These are phyloP conservation scores for Apoda limacodes DNA, from an alignment of 2,888 invertebrate genomes.

Conservation along the genomic window DNA sequence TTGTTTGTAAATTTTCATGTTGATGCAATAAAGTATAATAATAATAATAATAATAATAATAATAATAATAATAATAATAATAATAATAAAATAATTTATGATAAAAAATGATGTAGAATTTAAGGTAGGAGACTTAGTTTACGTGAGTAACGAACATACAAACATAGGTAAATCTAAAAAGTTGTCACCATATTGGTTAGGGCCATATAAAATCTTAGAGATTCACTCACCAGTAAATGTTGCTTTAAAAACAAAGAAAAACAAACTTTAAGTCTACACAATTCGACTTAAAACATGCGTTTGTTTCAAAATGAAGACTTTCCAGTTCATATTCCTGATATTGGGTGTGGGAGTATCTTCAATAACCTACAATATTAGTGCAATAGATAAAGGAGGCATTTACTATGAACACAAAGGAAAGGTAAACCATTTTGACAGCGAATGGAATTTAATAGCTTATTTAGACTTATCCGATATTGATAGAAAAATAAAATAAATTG, in stretches of 20 bases:
- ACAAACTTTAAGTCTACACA: constrained; percentile 15
- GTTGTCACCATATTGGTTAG: too few species aligned
- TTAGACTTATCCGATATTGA: constrained; percentile 16
- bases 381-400: constrained; percentile 15
- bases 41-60: too few species aligned
- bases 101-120: constrained; percentile 10
- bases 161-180: constrained; percentile 15
- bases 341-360: constrained; percentile 7
- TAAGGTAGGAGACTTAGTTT: constrained; percentile 15
- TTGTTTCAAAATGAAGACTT: constrained; percentile 17
- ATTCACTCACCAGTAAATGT: constrained; percentile 18
- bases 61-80: too few species aligned
- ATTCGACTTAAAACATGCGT: constrained; percentile 18
- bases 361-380: constrained; percentile 9
- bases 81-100: too few species aligned
- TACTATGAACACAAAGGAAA: constrained; percentile 18
- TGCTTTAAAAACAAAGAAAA: constrained; percentile 15
- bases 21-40: too few species aligned
- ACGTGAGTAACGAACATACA: constrained; percentile 15
- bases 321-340: constrained; percentile 5
- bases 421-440: constrained; percentile 18
- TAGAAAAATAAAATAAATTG: constrained; percentile 15
- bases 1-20: too few species aligned
- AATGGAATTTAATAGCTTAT: constrained; percentile 19
- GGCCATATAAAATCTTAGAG: constrained; percentile 15